Evolutionary conservation across 2,797 vertebrate genomes (phyloP).

Genomic region (Scolopax bukidnonensis): DNA sequence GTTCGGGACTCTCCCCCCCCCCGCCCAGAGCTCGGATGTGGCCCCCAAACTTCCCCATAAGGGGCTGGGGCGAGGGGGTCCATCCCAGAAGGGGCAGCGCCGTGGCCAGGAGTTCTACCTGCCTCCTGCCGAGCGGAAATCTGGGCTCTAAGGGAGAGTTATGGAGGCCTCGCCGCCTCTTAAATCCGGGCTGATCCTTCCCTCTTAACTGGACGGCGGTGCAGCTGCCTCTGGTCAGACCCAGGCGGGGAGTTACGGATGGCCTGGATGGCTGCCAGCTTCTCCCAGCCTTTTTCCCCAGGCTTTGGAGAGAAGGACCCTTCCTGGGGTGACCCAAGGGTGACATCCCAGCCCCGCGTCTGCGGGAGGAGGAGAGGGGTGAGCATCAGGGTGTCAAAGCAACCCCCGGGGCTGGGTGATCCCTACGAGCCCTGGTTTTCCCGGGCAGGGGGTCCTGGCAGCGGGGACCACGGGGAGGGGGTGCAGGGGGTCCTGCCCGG

Average conservation of each 20-base stretch:
- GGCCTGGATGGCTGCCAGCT: background rate
- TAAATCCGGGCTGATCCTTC: slow-evolving; percentile 39
- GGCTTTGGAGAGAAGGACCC: background rate
- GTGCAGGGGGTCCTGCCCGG: background rate
- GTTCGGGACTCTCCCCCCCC: background rate
- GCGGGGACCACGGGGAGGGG: background rate
- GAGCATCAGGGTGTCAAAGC: background rate
- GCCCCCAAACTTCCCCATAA: background rate
- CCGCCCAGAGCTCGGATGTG: accelerated
- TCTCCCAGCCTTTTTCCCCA: background rate
- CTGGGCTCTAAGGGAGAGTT: slow-evolving; percentile 40
- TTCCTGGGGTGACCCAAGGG: background rate
- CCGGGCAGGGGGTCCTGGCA: background rate
- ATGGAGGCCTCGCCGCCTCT: slow-evolving; percentile 41
- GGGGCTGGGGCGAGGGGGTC: background rate
- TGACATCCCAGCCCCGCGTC: background rate
- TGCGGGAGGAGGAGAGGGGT: background rate
- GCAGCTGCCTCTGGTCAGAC: slow-evolving; percentile 31
- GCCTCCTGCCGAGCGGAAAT: slow-evolving; percentile 17
- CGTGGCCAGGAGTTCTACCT: accelerated
- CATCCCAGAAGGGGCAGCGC: background rate
- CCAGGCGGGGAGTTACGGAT: background rate
- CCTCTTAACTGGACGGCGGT: slow-evolving; percentile 22
- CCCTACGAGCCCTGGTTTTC: accelerated
- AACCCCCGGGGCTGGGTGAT: accelerated